Base-by-base conservation (phyloP, 2,113 vertebrate genomes). In the Pimephales promelas region DNA sequence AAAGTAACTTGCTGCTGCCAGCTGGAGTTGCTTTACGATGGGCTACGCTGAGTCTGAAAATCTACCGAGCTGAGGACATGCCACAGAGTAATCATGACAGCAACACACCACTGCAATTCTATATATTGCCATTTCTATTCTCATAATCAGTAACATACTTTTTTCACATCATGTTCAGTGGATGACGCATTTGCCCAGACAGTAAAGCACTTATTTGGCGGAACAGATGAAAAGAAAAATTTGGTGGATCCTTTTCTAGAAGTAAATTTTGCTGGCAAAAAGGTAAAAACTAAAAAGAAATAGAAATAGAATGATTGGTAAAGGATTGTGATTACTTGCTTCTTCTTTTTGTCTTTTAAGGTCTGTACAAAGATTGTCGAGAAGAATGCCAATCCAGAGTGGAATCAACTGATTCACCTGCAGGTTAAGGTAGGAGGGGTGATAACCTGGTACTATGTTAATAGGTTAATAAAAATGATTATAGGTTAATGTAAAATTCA, bases 241-340 rank as follows among this genome's bases (percentile, higher is more conserved):
- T 92, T 99, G 16, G 98, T 99, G 84, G 98, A 99, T 91, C 98
- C 98, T 85, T 99, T 97, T 94, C 90, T 99, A 83, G 97, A 99
- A 94, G 95, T 98, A 88, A 95, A 92, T 88, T 99, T 99, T 93
- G 97, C 98, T 87, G 97, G 98, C 10, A 99, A 97, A 91, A 99
- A 96, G 96, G 98, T 99, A 88, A 77, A 70, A 10, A 8, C 1
- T 8, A 9, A 16, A 47, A 13, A 16, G 0, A n/a, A 1, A 49
- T 74, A 49, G 16, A 52, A 26, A 28, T 10, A 4, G 13, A 36
- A 31, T 45, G 5, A 13, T n/a, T 45, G 20, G 61, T 79, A 0
- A 57, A 47, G 47, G 52, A 10, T 11, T 64, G 31, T 73, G 0
- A 26, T 57, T n/a, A 31, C 3, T 47, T 76, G 2, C 14, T 77